Percentiles rank a stretch among this genome's conserved stretches.
Conservation (phyloP, 2,113 vertebrate species). For the Oncorhynchus nerka region DNA sequence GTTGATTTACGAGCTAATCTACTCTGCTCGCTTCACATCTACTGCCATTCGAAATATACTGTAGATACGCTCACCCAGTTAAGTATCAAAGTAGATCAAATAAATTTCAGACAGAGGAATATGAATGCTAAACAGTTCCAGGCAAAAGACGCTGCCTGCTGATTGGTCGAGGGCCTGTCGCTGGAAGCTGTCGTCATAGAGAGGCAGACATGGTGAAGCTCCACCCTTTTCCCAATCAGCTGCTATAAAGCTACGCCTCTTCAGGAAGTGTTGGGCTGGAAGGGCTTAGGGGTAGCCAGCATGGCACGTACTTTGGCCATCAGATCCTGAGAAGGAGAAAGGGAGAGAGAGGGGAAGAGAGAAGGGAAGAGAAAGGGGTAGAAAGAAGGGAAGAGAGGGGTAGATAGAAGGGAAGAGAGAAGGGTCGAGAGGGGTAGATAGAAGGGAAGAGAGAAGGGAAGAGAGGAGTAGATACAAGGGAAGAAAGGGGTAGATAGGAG, state of each 20-base stretch:
- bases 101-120: neutral
- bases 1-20: no score
- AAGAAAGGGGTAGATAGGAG: no score
- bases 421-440: no score
- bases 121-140: slow-evolving; percentile 12
- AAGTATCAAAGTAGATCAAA: neutral
- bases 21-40: neutral
- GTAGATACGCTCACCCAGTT: neutral
- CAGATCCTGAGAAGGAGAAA: slow-evolving; percentile 80
- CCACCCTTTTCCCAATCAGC: neutral
- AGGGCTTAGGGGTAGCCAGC: slow-evolving; percentile 94
- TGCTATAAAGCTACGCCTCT: slow-evolving; percentile 10
- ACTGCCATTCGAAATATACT: neutral
- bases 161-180: slow-evolving; percentile 31
- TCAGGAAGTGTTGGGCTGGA: slow-evolving; percentile 88
- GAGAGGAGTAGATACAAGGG: no score
- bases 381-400: no score
- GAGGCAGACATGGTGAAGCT: slow-evolving; percentile 14
- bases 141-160: slow-evolving; percentile 27
- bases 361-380: no score
- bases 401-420: no score
- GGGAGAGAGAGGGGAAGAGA: neutral
- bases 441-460: no score
- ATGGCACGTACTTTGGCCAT: slow-evolving; percentile 99
- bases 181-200: slow-evolving; percentile 23